Conservation (phyloP, 1,140 invertebrate genomes). For the Phymastichus coffea region DNA sequence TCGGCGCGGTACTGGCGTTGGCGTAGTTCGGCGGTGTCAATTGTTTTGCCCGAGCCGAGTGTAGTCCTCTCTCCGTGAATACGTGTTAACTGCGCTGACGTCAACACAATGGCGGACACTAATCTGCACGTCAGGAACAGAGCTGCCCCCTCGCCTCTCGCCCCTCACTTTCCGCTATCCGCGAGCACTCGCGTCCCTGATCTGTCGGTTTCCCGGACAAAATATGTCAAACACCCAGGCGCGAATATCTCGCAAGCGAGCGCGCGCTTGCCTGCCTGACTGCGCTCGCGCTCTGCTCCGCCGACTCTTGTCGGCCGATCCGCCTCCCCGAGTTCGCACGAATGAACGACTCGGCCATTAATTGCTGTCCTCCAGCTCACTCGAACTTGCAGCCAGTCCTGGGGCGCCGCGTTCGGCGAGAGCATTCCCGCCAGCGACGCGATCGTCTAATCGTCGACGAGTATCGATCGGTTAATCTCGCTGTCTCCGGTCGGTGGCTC, state of each 20-base stretch:
- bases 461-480: no score
- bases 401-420: no score
- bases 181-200: constrained; percentile 46
- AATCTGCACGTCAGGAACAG: constrained; percentile 58
- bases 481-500: no score
- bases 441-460: no score
- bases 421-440: no score
- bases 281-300: no score
- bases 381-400: no score
- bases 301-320: no score
- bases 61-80: constrained; percentile 48
- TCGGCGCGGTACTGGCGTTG: no score
- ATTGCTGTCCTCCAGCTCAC: neutral
- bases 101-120: constrained; percentile 58
- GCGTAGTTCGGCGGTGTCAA: constrained; percentile 31
- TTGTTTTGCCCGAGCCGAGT: constrained; percentile 39
- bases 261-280: no score
- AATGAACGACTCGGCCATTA: constrained; percentile 20
- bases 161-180: constrained; percentile 36
- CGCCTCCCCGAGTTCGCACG: no score
- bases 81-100: constrained; percentile 56
- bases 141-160: constrained; percentile 1
- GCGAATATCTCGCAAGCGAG: no score
- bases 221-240: constrained; percentile 53
- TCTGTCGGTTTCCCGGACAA: constrained; percentile 53